Base-by-base conservation (phyloP, 2,797 vertebrate species). In the Pogonophryne albipinna region DNA sequence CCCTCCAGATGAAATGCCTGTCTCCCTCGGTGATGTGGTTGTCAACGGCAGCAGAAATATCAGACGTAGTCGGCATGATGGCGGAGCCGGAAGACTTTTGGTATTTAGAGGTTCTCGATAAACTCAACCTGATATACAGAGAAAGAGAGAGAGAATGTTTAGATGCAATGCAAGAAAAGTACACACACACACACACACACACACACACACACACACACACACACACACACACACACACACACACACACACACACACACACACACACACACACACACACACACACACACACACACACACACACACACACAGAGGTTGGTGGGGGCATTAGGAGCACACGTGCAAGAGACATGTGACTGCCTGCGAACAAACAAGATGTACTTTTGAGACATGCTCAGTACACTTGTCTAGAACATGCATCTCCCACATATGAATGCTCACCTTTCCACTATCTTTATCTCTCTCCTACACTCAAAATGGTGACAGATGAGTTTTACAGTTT, bases 121-220 rank as follows among this genome's bases (percentile, higher is more conserved):
- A 87, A 85, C 45, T 79, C 49, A 76, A 47, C 80, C 93, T 94
- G 75, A 58, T 50, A 65, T 1, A 68, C 46, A 89, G n/a, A 78
- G 58, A 65, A 12, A 70, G 19, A 66, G 49, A 66, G 51, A 82
- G 41, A 76, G 52, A 45, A 45, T 38, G 17, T 74, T 72, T 53
- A 74, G 20, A 85, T 46, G 19, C 14, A 66, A 45, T 55, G 15
- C 9, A 57, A 50, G 62, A 15, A 13, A 3, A 20, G 15, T 7
- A 47, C 23, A 52, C 17, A 63, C 42, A 53, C 16, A 49, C 62
- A 31, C 31, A 65, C 12, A 27, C 27, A 27, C 27, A 5, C 27
- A 27, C 27, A 5, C 27, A 27, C 4, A 1, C 27, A 27, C 27
- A 5, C 27, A 27, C 27, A 27, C 27, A 5, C 27, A 27, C 23